phyloP scores from a whole-genome alignment of 2,113 vertebrate genomes.

The Lycaon pictus region DNA sequence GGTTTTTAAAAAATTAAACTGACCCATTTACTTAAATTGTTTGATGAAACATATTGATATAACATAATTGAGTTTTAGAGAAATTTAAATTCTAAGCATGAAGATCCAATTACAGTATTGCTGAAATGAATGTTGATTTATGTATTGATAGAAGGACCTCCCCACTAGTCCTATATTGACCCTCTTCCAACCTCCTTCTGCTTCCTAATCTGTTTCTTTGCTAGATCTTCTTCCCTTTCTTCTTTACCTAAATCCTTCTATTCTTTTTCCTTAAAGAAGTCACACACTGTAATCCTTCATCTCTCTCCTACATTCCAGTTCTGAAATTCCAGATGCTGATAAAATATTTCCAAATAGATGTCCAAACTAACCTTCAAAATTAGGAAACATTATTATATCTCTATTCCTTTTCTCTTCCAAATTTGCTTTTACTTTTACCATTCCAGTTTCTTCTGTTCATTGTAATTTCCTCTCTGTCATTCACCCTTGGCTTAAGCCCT shows the following conservation, averaged over 20 bases:
- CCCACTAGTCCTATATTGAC: background rate
- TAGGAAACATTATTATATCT: background rate
- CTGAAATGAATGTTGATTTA: background rate
- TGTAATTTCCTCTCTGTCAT: background rate
- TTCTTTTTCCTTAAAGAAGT: background rate
- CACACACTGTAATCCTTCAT: background rate
- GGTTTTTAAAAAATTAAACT: background rate
- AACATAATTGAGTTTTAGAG: background rate
- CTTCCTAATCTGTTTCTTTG: background rate
- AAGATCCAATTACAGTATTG: background rate
- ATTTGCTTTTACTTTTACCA: background rate
- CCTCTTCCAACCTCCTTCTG: background rate
- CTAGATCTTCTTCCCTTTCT: background rate
- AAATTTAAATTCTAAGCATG: conserved; percentile 37
- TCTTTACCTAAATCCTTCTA: background rate
- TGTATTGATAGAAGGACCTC: background rate
- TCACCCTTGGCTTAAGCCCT: background rate
- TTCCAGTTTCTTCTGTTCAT: background rate
- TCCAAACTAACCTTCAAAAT: background rate
- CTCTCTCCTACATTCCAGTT: background rate
- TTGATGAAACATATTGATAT: background rate
- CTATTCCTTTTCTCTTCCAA: background rate
- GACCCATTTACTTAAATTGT: background rate
- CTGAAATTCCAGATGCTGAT: background rate
- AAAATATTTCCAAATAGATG: background rate